These are phyloP conservation scores for Hyalella azteca DNA, from an alignment of 2,888 invertebrate genomes.

Conservation along the genomic window DNA sequence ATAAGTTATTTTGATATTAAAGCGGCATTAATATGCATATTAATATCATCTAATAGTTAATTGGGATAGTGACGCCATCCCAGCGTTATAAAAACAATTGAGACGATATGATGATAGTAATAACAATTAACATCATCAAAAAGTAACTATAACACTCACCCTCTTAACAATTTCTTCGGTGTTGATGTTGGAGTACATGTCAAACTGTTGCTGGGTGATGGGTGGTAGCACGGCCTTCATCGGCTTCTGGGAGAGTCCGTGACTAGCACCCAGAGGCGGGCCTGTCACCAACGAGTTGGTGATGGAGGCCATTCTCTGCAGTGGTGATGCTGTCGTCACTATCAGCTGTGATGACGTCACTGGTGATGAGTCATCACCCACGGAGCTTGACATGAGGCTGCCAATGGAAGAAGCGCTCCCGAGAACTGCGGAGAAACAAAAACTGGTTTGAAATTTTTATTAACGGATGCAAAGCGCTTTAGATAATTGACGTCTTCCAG, in stretches of 20 bases:
- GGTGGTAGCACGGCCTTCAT: conserved; percentile 96
- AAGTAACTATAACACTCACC: conserved; percentile 42
- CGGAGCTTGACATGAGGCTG: conserved; percentile 44
- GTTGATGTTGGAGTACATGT: conserved; percentile 95
- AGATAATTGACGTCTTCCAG: no score
- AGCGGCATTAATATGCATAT: no score
- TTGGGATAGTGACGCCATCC: no score
- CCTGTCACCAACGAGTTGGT: conserved; percentile 91
- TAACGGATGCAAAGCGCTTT: background rate
- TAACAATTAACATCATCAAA: no score
- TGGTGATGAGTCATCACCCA: conserved; percentile 51
- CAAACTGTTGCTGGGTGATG: conserved; percentile 98
- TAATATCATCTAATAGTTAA: no score
- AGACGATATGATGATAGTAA: no score
- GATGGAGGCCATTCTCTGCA: conserved; percentile 97
- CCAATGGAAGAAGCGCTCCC: conserved; percentile 20
- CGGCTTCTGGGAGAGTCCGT: conserved; percentile 72
- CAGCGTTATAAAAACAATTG: no score
- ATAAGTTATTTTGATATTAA: no score
- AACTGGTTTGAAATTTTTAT: background rate
- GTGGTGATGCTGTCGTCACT: conserved; percentile 74
- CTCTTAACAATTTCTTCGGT: conserved; percentile 90
- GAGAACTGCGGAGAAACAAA: background rate
- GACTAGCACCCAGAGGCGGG: conserved; percentile 46
- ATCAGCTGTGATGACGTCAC: conserved; percentile 59